Base-by-base conservation (phyloP, 2,797 vertebrate species). In the Bryconaethiops microstoma region DNA sequence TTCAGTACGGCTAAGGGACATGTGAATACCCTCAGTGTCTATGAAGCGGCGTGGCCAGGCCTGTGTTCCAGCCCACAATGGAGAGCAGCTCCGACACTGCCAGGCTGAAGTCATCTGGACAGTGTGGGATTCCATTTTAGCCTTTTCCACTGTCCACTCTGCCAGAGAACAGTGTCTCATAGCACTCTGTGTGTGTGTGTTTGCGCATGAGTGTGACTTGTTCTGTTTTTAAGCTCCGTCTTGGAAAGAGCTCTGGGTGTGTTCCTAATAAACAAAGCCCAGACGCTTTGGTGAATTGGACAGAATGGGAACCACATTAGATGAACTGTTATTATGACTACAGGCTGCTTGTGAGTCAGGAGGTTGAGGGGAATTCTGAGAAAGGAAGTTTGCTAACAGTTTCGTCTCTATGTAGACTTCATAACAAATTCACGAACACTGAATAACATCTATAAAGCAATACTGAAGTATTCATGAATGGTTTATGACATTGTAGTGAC, bases 1-100 rank as follows among this genome's bases (percentile, higher is more conserved):
- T 85, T 86, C 79, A 87, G 81, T 59, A n/a, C 42, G 23, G 86
- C 86, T 87, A 69, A 74, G 74, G 64, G 64, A 75, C 76, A 74
- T 77, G 78, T 86, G 87, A 88, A 83, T 69, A 81, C 81, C 83
- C 50, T 82, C 85, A 89, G 82, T 84, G 72, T 88, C 83, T 85
- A 60, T 87, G 79, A 72, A 68, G 73, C 8, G 14, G 59, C 35
- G 65, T 62, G 80, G 80, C 73, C 80, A 87, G 69, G 82, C 16
- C 17, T 17, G 67, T 40, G 73, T 16, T 57, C 14, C 72, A 76
- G 23, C 50, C 60, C 76, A 82, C 79, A 83, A 80, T 81, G 67
- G 60, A 86, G 85, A 79, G 64, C 85, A 76, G 74, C 35, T 63
- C 82, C 77, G 83, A 86, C 87, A 13, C 78, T 45, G 65, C 63